Evolutionary conservation across 1,140 invertebrate species (phyloP).

Genomic region (Platyscapa corneri): DNA sequence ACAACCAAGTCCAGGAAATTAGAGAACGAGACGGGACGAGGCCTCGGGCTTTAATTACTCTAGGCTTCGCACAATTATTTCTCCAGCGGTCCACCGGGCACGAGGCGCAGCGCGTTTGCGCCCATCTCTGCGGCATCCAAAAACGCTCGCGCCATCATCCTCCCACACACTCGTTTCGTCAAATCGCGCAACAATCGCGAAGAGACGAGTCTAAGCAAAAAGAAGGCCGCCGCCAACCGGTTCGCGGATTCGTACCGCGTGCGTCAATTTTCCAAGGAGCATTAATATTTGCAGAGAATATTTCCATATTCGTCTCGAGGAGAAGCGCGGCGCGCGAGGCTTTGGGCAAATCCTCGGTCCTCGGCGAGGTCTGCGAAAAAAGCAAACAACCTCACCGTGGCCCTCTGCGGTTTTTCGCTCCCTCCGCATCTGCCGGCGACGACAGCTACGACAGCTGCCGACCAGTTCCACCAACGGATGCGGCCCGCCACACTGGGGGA

Average conservation of each 20-base stretch:
- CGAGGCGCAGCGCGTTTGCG: too few relatives aligned
- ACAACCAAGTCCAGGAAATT: too few relatives aligned
- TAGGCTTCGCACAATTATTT: too few relatives aligned
- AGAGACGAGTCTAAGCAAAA: too few relatives aligned
- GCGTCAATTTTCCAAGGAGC: background rate
- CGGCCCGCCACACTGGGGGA: conserved; percentile 49
- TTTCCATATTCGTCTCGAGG: background rate
- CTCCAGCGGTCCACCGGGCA: too few relatives aligned
- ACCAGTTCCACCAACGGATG: conserved; percentile 63
- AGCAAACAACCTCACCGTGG: background rate
- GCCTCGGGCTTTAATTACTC: too few relatives aligned
- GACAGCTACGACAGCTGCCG: conserved; percentile 55
- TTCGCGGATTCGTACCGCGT: background rate
- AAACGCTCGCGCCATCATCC: too few relatives aligned
- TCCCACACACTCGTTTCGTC: too few relatives aligned
- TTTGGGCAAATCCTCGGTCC: conserved; percentile 26
- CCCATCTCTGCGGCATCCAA: too few relatives aligned
- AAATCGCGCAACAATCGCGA: too few relatives aligned
- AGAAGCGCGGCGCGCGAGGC: background rate
- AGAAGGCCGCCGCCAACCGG: too few relatives aligned
- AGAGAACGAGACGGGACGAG: background rate
- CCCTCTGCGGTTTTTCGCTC: conserved; percentile 49
- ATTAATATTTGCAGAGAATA: background rate
- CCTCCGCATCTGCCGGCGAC: conserved; percentile 63
- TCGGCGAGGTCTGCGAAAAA: conserved; percentile 20